A percentile compares a stretch with the other conserved stretches of the same genome.
Evolutionary conservation across 2,888 invertebrate species (phyloP).

Genomic region (Leptinotarsa haldemani): DNA sequence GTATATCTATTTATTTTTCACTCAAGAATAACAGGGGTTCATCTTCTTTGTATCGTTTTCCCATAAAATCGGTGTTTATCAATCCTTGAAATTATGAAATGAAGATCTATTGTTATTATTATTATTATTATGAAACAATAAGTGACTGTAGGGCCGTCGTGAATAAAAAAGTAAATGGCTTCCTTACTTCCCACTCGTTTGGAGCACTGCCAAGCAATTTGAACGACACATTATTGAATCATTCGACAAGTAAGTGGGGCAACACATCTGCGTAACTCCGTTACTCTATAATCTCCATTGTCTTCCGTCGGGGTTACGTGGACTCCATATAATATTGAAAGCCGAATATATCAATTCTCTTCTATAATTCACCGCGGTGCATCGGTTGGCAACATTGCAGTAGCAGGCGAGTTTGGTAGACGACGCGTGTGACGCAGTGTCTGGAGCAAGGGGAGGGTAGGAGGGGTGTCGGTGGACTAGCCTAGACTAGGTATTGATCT

Average conservation of each 20-base stretch:
- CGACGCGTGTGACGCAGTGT: conserved; percentile 51
- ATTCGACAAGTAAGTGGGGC: not conserved
- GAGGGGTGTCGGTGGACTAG: conserved; percentile 53
- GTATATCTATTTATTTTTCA: too few relatives aligned
- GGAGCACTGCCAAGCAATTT: not conserved
- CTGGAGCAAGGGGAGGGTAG: conserved; percentile 52
- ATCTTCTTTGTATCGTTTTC: too few relatives aligned
- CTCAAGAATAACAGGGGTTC: too few relatives aligned
- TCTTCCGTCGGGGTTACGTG: conserved; percentile 20
- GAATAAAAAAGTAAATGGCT: not conserved
- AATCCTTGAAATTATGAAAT: too few relatives aligned
- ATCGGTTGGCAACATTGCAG: conserved; percentile 42
- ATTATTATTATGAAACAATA: too few relatives aligned
- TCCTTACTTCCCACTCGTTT: not conserved
- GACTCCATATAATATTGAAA: conserved; percentile 35
- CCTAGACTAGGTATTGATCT: conserved; percentile 66
- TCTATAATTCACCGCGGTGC: conserved; percentile 49
- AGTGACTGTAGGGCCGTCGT: not conserved
- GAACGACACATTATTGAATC: conserved; percentile 4
- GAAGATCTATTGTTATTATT: too few relatives aligned
- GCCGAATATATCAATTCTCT: conserved; percentile 42
- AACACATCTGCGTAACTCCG: conserved; percentile 1
- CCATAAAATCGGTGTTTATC: too few relatives aligned
- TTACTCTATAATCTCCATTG: conserved; percentile 19
- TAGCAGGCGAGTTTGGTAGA: conserved; percentile 46